A percentile compares a stretch with the other conserved stretches of the same genome.
Evolutionary conservation across 2,888 invertebrate genomes (phyloP).

Genomic region (Drosophila pegasa): DNA sequence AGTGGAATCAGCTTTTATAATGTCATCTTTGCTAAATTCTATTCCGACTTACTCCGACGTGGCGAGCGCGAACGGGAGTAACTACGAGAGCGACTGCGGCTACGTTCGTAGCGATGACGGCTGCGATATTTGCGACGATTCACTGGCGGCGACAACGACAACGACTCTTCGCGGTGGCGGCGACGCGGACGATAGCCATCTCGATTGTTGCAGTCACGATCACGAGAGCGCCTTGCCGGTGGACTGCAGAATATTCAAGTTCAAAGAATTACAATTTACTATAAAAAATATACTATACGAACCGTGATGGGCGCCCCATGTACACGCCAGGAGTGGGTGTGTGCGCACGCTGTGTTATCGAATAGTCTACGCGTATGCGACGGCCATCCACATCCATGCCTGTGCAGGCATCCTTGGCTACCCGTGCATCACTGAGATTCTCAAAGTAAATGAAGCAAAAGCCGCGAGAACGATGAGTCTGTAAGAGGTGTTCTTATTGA

Average conservation of each 20-base stretch:
- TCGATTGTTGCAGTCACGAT: constrained; percentile 29
- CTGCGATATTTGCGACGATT: constrained; percentile 43
- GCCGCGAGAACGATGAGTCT: constrained; percentile 97
- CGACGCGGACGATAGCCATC: constrained; percentile 53
- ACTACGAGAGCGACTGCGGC: constrained; percentile 80
- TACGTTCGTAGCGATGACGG: constrained; percentile 67
- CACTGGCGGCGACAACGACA: constrained; percentile 39
- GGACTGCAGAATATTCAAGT: constrained; percentile 8
- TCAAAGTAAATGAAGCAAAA: constrained; percentile 98
- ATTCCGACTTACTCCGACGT: constrained; percentile 61
- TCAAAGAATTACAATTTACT: not conserved
- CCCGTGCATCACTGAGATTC: constrained; percentile 94
- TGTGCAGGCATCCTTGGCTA: constrained; percentile 96
- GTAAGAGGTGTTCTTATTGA: constrained; percentile 63
- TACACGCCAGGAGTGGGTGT: constrained; percentile 99
- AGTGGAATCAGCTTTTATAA: not conserved
- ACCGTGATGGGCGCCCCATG: constrained; percentile 94
- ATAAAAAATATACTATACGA: constrained; percentile 3
- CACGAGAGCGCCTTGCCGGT: constrained; percentile 34
- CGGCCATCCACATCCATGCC: constrained; percentile 98
- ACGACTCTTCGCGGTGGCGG: constrained; percentile 41
- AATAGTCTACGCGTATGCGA: constrained; percentile 96
- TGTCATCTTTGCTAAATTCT: not conserved
- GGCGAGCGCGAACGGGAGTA: constrained; percentile 75
- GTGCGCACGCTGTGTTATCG: constrained; percentile 97